Percentiles rank a stretch among this genome's conserved stretches.
phyloP scores from a whole-genome alignment of 37 sponge, comb jelly and placozoan species.

The Sycon ciliatum region DNA sequence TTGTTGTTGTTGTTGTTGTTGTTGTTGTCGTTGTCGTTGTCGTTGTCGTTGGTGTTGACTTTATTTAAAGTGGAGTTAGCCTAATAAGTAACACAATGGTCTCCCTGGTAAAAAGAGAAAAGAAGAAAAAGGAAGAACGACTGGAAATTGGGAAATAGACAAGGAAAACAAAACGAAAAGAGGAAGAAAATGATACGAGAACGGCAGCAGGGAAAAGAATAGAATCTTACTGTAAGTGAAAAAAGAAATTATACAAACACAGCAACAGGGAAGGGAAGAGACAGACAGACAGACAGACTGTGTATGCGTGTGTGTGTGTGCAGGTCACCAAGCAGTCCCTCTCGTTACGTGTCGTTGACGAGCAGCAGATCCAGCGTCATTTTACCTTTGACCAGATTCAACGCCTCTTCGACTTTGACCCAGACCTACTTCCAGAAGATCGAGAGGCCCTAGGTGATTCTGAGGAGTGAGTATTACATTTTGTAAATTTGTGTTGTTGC shows the following conservation, averaged over 20 bases:
- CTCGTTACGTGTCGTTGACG: constrained; percentile 84
- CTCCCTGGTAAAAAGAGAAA: not conserved
- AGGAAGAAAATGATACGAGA: too few species aligned
- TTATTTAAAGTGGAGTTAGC: not conserved
- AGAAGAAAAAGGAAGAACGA: too few species aligned
- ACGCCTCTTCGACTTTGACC: constrained; percentile 76
- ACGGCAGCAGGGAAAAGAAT: too few species aligned
- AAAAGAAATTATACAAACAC: not conserved
- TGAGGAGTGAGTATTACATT: too few species aligned
- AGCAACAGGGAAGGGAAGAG: not conserved
- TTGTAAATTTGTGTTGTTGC: too few species aligned
- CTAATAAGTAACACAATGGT: not conserved
- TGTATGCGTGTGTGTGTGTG: too few species aligned
- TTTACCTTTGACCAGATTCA: constrained; percentile 67
- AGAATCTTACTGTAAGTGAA: not conserved
- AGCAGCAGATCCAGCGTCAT: constrained; percentile 91
- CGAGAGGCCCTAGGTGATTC: not conserved
- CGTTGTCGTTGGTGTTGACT: too few species aligned
- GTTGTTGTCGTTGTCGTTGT: too few species aligned
- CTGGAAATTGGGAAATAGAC: too few species aligned
- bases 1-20: too few species aligned
- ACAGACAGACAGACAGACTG: not conserved
- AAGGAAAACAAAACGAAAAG: too few species aligned
- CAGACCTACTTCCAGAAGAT: constrained; percentile 38
- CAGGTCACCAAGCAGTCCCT: constrained; percentile 83